A percentile compares a stretch with the other conserved stretches of the same genome.
Conservation (phyloP, 2,797 vertebrate genomes). For the Bradypodion ventrale region DNA sequence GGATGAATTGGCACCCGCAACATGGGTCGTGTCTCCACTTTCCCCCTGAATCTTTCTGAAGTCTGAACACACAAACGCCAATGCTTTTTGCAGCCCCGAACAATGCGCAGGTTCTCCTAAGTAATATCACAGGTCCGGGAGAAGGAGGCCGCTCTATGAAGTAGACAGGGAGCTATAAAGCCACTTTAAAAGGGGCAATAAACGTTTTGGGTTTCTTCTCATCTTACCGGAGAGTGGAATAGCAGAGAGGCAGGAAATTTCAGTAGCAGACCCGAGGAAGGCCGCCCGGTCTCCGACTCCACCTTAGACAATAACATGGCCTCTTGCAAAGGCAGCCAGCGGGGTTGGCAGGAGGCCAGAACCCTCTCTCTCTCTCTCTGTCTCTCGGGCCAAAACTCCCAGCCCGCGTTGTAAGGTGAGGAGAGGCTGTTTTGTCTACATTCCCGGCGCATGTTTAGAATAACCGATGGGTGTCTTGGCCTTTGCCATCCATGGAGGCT, state of each 20-base stretch:
- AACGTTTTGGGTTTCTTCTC: conserved; percentile 84
- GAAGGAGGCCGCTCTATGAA: conserved; percentile 64
- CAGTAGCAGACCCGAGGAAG: conserved; percentile 78
- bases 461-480: conserved; percentile 53
- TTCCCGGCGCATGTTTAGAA: conserved; percentile 69
- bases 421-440: conserved; percentile 77
- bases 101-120: conserved; percentile 61
- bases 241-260: conserved; percentile 81
- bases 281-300: conserved; percentile 72
- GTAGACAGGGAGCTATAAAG: conserved; percentile 76
- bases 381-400: conserved; percentile 69
- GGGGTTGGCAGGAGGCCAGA: conserved; percentile 68
- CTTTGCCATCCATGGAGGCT: conserved; percentile 51
- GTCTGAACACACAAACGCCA: conserved; percentile 28
- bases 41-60: conserved; percentile 26
- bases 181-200: conserved; percentile 80
- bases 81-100: conserved; percentile 63
- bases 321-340: conserved; percentile 70
- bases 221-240: conserved; percentile 76
- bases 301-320: conserved; percentile 77
- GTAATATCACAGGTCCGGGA: conserved; percentile 65
- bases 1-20: background rate
- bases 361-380: too few species aligned
- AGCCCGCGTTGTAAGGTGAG: conserved; percentile 64
- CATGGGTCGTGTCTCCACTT: background rate